Base-by-base conservation (phyloP, 2,888 invertebrate species). In the Poecilus cupreus region DNA sequence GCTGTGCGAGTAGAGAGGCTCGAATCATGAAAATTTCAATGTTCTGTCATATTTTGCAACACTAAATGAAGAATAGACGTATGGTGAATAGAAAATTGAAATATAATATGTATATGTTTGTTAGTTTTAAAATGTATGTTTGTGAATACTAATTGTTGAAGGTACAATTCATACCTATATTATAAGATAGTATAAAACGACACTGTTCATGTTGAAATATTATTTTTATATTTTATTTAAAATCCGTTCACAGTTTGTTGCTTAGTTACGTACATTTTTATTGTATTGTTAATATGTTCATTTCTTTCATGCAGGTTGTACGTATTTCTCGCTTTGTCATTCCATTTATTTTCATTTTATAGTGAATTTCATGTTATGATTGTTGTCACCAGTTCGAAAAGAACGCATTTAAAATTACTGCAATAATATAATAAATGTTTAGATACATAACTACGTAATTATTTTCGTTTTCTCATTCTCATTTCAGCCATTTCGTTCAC, bases 401-500 rank as follows among this genome's bases (percentile, higher is more conserved):
- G 70, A 79, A 68, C 68, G 79, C 79, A 68, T 79, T 79, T 79
- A 79, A 79, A 49, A 78, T 54, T 68, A 46, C 26, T 68, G 79
- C 64, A 79, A 79, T 79, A 79, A 68, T 79, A 79, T 79, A 79
- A 68, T 79, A 79, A 79, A 79, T 79, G 79, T 79, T 79, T 79
- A 79, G 79, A 79, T 79, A 70, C 20, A 68, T 16, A 64, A 60
- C 43, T 68, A 16, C 18, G 37, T 37, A 68, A 32, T 32, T 32
- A 37, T 37, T 37, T 37, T 68, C 16, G 24, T 20, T 60, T 32
- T 60, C 3, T 11, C 24, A 24, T 26, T 60, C 24, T 60, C 60
- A 60, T 60, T 60, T 60, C 60, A 60, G 60, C 11, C 60, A 60
- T 60, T 22, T 54, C n/a, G 20, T 54, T 54, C 11, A 24, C 22